These are phyloP conservation scores for Scolopax bukidnonensis DNA, from an alignment of 2,797 vertebrate species.

Conservation along the genomic window DNA sequence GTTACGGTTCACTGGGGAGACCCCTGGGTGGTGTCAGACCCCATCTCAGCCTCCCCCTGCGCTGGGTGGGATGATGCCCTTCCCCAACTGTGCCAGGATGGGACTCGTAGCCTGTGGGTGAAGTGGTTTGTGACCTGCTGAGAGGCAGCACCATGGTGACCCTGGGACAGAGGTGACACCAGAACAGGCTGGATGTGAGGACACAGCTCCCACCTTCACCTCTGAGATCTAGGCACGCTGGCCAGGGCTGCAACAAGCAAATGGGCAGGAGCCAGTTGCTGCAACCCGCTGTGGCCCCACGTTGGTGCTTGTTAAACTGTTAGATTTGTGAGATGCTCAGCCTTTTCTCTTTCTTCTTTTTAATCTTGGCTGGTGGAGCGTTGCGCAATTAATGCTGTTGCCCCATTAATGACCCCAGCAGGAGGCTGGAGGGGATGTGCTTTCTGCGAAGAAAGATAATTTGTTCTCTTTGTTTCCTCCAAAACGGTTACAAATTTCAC, in stretches of 20 bases:
- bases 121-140: fast-evolving
- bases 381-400: neutral
- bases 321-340: neutral
- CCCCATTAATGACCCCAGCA: neutral
- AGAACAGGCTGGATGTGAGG: neutral
- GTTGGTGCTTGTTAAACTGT: neutral
- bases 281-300: fast-evolving
- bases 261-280: neutral
- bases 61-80: neutral
- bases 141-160: fast-evolving
- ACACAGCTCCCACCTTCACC: neutral
- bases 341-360: neutral
- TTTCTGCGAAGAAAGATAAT: neutral
- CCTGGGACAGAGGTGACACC: neutral
- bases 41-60: neutral
- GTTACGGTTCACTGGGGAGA: fast-evolving
- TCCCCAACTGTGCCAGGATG: fast-evolving
- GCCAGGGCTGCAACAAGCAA: neutral
- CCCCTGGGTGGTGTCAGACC: fast-evolving
- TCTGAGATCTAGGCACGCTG: fast-evolving
- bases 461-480: neutral
- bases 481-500: neutral
- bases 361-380: neutral
- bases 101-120: neutral
- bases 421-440: neutral